A percentile compares a stretch with the other conserved stretches of the same genome.
Conservation (phyloP, 2,797 vertebrate species). For the Melanotaenia maccullochi region DNA sequence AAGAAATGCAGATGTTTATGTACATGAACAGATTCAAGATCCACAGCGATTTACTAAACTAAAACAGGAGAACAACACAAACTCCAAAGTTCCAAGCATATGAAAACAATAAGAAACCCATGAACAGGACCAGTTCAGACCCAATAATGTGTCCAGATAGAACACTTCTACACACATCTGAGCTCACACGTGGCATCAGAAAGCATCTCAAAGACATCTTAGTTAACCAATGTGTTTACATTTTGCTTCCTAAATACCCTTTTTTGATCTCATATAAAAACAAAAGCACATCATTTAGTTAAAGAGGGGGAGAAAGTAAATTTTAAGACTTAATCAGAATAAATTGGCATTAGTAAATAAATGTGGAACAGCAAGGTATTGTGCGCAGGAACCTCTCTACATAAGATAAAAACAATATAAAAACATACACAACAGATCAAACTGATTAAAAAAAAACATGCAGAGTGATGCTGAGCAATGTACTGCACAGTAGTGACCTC, state of each 20-base stretch:
- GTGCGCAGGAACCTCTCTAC: neutral
- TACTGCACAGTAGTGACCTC: constrained; percentile 43
- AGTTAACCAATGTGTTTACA: constrained; percentile 28
- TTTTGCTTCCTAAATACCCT: constrained; percentile 16
- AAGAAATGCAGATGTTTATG: constrained; percentile 65
- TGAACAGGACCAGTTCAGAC: constrained; percentile 23
- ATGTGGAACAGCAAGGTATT: neutral
- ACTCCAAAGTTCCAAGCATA: constrained; percentile 52
- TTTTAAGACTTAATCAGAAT: constrained; percentile 3
- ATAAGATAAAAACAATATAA: neutral
- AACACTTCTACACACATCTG: constrained; percentile 20
- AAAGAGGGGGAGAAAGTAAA: neutral
- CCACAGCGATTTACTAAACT: constrained; percentile 59
- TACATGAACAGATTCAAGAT: constrained; percentile 61
- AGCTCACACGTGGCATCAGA: constrained; percentile 26
- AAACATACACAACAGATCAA: constrained; percentile 18
- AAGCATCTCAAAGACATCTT: constrained; percentile 20
- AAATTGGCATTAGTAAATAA: constrained; percentile 10
- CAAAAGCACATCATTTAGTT: constrained; percentile 8
- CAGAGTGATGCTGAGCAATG: constrained; percentile 35
- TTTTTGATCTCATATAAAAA: constrained; percentile 24
- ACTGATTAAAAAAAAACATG: constrained; percentile 24
- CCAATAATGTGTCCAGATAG: constrained; percentile 36
- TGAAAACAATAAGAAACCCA: constrained; percentile 49
- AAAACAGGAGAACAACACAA: constrained; percentile 56